phyloP scores from a whole-genome alignment of 2,797 vertebrate species.

The Labeo calbasu region DNA sequence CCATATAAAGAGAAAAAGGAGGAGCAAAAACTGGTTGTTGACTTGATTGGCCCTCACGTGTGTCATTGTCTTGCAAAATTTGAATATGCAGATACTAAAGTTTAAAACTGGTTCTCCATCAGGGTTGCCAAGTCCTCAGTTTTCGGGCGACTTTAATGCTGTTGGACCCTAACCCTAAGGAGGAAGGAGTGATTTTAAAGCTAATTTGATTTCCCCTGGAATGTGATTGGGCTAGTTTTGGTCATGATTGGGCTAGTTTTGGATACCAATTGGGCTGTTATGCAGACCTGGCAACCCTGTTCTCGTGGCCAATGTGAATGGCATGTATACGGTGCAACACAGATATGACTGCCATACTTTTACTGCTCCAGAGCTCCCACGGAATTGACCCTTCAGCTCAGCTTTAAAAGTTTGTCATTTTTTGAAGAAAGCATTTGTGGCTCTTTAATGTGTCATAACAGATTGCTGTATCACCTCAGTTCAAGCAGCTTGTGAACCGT shows the following conservation, averaged over 20 bases:
- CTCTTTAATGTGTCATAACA: no score
- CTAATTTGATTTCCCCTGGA: no score
- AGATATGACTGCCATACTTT: neutral
- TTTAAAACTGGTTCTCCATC: neutral
- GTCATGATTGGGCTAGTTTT: no score
- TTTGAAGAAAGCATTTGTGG: no score
- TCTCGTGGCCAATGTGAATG: neutral
- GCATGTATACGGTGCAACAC: neutral
- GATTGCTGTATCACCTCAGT: no score
- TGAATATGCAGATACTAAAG: no score
- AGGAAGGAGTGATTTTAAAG: no score
- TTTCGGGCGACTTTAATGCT: neutral
- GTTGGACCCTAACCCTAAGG: neutral
- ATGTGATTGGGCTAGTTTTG: no score
- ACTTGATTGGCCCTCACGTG: neutral
- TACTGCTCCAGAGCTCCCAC: neutral
- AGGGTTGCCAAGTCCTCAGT: neutral
- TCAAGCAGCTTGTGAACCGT: no score
- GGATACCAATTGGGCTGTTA: neutral
- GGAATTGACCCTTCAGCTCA: neutral
- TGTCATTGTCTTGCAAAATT: no score
- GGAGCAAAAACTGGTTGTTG: neutral
- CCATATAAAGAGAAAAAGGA: neutral
- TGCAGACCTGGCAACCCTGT: neutral
- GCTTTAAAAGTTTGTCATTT: no score